These are phyloP conservation scores for Branchinecta sandiegonensis DNA, from an alignment of 2,888 invertebrate genomes.

Conservation along the genomic window DNA sequence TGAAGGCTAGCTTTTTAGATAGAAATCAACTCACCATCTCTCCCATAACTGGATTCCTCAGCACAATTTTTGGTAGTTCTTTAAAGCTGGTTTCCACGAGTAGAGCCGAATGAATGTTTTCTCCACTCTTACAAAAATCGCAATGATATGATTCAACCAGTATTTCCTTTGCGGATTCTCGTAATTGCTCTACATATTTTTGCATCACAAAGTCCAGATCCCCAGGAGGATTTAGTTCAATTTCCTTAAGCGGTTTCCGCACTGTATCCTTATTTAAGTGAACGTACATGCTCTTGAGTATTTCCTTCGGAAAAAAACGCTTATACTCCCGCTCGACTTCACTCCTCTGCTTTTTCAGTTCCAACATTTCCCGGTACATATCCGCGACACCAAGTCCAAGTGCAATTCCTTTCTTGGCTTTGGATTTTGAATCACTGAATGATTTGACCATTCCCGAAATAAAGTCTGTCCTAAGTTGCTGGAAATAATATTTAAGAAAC, in stretches of 20 bases:
- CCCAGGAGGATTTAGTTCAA: constrained; percentile 33
- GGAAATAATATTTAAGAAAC: constrained; percentile 3
- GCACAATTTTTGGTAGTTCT: no score
- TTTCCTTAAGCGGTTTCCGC: constrained; percentile 45
- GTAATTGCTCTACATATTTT: constrained; percentile 61
- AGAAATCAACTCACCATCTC: no score
- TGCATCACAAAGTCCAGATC: constrained; percentile 57
- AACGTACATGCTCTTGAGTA: constrained; percentile 48
- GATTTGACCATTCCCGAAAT: not conserved
- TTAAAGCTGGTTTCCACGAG: no score
- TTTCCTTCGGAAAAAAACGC: constrained; percentile 64
- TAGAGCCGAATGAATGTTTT: no score
- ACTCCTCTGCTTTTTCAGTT: constrained; percentile 43
- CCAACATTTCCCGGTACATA: constrained; percentile 69
- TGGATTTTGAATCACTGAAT: constrained; percentile 58
- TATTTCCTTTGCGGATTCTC: not conserved
- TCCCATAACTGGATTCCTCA: no score
- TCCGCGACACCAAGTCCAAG: constrained; percentile 72
- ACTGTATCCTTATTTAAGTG: constrained; percentile 63
- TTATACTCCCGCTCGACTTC: constrained; percentile 53
- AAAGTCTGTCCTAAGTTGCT: not conserved
- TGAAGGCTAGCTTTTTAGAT: no score
- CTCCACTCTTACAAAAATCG: no score
- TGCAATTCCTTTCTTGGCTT: constrained; percentile 52
- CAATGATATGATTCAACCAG: no score